Base-by-base conservation (phyloP, 2,888 invertebrate species). In the Teleogryllus oceanicus region DNA sequence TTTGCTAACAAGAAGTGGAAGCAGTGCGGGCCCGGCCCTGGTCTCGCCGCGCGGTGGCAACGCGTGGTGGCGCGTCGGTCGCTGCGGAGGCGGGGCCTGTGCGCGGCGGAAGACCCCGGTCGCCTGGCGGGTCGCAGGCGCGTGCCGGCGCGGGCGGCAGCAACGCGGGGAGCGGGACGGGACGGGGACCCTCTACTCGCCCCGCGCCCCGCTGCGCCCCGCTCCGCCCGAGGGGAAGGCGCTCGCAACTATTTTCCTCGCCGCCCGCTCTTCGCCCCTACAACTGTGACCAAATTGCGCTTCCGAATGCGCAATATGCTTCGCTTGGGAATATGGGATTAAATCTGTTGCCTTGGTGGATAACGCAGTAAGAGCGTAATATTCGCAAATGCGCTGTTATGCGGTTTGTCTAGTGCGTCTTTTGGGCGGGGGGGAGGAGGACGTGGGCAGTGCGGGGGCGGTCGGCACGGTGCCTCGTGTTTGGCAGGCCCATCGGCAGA, bases 271-370 rank as follows among this genome's bases (percentile, higher is more conserved):
- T 62, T 62, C 13, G 16, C n/a, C 62, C 62, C 16, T 62, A 62
- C 62, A 62, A 62, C 62, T 62, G 62, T 62, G 62, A 62, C 62
- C 62, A 62, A 62, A 62, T 62, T 62, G 62, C n/a, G 62, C 62
- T 13, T 62, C 11, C 62, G 62, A 62, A 62, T 62, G 62, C 62
- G 62, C 62, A 62, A 62, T 62, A 62, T 62, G 62, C 62, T 62
- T 62, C 62, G n/a, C 62, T 62, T 18, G 62, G 62, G 62, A 62
- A 62, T 62, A 62, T 62, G n/a, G 62, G 62, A 62, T 62, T 62
- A 62, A 62, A 62, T 62, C 62, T 62, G 62, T 12, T 62, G 62
- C 62, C n/a, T 62, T 12, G 62, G 62, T 62, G n/a, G 62, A n/a
- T 62, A 18, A 62, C 13, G 62, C 62, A 62, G 37, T 62, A 62